Base-by-base conservation (phyloP, 2,797 vertebrate genomes). In the Peromyscus nudipes region DNA sequence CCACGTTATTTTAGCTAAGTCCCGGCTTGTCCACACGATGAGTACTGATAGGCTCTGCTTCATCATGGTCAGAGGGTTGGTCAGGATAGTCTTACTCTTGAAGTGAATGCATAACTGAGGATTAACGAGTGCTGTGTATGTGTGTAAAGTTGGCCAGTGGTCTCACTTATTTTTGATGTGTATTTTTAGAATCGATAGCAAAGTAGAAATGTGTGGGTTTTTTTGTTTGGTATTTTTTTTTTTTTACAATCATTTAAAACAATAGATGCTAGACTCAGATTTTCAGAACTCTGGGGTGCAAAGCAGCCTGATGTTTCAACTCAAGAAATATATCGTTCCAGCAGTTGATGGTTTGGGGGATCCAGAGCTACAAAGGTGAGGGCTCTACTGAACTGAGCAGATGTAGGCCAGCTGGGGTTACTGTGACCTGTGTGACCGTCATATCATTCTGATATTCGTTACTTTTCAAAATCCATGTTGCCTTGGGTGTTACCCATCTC, bases 1-100 rank as follows among this genome's bases (percentile, higher is more conserved):
- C 52, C 19, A 67, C 34, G 34, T 92, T 77, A 37, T 89, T 46
- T 71, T 85, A 69, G 46, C 79, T 71, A 93, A 91, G 84, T 76
- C 43, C 34, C 4, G 27, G 34, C 43, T 86, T 3, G 4, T 75
- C 27, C 84, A 11, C 69, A 75, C 83, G 60, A 80, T 21, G 11
- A 19, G 4, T 17, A 73, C 62, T 52, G 25, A 57, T 69, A 89
- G 19, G 60, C 37, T 34, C 6, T 81, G 5, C 2, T 75, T 86
- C 49, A 31, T 79, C 17, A 55, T 55, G 13, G 52, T 55, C 52
- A 16, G 52, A 55, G 52, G 52, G 7, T 57, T 80, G 43, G 83
- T 43, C 67, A 37, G 14, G 12, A 5, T 88, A 27, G 12, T 55
- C 14, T 52, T 19, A 17, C 21, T 4, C 8, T 27, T 73, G 10